Evolutionary conservation across 2,113 vertebrate genomes (phyloP).

Genomic region (Nothobranchius kuhntae): DNA sequence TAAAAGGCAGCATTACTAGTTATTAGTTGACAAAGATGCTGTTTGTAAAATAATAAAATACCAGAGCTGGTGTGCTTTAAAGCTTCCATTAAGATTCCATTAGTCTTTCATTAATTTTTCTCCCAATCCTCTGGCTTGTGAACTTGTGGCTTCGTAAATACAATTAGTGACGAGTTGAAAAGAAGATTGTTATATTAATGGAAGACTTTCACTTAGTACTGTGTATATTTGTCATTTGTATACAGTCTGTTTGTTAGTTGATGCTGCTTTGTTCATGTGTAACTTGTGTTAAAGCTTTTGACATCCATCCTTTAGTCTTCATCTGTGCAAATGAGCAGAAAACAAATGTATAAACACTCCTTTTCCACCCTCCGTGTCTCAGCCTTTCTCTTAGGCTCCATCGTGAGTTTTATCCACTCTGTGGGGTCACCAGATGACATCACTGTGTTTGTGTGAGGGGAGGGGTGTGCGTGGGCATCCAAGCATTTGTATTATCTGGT

Average conservation of each 20-base stretch:
- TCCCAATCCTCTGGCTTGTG: slow-evolving; percentile 56
- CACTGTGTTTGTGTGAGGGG: slow-evolving; percentile 60
- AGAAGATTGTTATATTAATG: slow-evolving; percentile 72
- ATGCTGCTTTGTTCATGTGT: slow-evolving; percentile 26
- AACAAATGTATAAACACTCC: slow-evolving; percentile 37
- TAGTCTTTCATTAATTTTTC: slow-evolving; percentile 77
- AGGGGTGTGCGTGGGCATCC: slow-evolving; percentile 69
- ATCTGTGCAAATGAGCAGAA: slow-evolving; percentile 45
- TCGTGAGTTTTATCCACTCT: slow-evolving; percentile 55
- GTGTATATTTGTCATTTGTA: slow-evolving; percentile 10
- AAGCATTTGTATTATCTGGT: slow-evolving; percentile 70
- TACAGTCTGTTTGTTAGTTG: slow-evolving; percentile 10
- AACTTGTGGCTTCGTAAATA: slow-evolving; percentile 54
- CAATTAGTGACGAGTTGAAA: slow-evolving; percentile 60
- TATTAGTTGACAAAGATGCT: slow-evolving; percentile 57
- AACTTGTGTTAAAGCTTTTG: slow-evolving; percentile 48
- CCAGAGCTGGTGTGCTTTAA: slow-evolving; percentile 68
- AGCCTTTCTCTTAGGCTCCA: slow-evolving; percentile 38
- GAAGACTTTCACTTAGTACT: slow-evolving; percentile 53
- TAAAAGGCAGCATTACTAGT: slow-evolving; percentile 37
- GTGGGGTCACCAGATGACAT: slow-evolving; percentile 67
- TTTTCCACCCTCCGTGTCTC: neutral
- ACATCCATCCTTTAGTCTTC: slow-evolving; percentile 43
- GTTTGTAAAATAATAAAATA: slow-evolving; percentile 49
- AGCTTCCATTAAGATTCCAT: slow-evolving; percentile 82